phyloP scores from a whole-genome alignment of 2,888 invertebrate genomes.

The Callinectes sapidus region DNA sequence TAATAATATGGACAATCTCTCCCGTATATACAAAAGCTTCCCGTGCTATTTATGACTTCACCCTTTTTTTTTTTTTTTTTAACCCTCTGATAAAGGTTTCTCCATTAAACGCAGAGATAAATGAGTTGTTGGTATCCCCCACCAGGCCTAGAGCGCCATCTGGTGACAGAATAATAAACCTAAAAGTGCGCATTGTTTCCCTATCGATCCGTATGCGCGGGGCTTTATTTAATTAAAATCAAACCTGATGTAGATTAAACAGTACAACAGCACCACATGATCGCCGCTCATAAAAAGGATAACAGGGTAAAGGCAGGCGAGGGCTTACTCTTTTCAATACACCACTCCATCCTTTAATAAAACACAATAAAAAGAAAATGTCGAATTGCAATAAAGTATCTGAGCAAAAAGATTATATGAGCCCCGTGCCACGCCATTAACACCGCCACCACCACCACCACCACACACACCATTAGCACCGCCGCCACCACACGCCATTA shows the following conservation, averaged over 20 bases:
- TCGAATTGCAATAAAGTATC: background rate
- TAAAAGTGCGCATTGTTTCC: slow-evolving; percentile 9
- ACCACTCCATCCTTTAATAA: background rate
- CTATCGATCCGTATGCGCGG: background rate
- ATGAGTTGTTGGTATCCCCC: background rate
- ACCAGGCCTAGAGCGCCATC: background rate
- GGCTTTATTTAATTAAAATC: slow-evolving; percentile 7
- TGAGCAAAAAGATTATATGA: background rate
- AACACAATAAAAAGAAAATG: background rate
- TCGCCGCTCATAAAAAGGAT: background rate
- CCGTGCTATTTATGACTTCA: background rate
- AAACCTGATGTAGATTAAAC: slow-evolving; percentile 24
- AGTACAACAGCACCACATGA: slow-evolving; percentile 5
- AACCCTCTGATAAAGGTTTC: slow-evolving; percentile 3
- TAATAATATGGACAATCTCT: background rate
- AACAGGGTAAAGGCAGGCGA: background rate
- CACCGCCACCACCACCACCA: background rate
- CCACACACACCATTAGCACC: background rate
- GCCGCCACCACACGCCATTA: slow-evolving; percentile 9
- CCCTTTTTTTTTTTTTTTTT: background rate
- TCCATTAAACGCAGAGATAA: slow-evolving; percentile 21
- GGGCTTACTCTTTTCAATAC: background rate
- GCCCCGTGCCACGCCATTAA: background rate
- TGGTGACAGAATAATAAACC: background rate
- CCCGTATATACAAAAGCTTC: background rate